Evolutionary conservation across 2,888 invertebrate species (phyloP), one percentile per base, ranked within the genome.

Genomic region (Elegia similella): DNA sequence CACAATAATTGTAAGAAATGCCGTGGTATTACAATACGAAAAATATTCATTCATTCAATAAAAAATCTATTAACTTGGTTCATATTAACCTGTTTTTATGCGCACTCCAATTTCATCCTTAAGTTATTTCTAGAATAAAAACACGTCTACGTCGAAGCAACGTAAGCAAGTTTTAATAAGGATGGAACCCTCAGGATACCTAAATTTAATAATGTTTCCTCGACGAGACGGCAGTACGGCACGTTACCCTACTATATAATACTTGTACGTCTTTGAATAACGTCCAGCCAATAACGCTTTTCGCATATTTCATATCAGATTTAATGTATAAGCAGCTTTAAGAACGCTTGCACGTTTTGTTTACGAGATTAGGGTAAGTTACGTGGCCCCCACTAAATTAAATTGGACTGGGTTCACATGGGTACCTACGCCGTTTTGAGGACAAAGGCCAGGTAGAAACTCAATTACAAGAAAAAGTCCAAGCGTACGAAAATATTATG

Each of bases 271-370:
- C 38, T 12, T 10, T 38, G 12, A 6, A n/a, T 38, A 38, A 59
- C 58, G 65, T 66, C 64, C 64, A 65, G 63, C 60, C 62, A 63
- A 62, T 61, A 68, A 70, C 69, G 69, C 63, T 75, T 66, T 77
- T 71, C 78, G 73, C 77, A 79, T 78, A 72, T 77, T 76, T 75
- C 69, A 73, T 77, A 73, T 68, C 69, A 68, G 70, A 71, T 72
- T 78, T 76, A 66, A 66, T 62, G 68, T 66, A 63, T 56, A 57
- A 61, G 60, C 52, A 58, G 60, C 64, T 70, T 73, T 68, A 63
- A 68, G 69, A 66, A 62, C 68, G 64, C 69, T 66, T 64, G 59
- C 57, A 48, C 48, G 59, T 38, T 68, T 47, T 62, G 63, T 70
- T 67, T 67, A 60, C 56, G 44, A 62, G 62, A 61, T 61, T 64